Evolutionary conservation across 2,797 vertebrate genomes (phyloP).

Genomic region (Takifugu rubripes): DNA sequence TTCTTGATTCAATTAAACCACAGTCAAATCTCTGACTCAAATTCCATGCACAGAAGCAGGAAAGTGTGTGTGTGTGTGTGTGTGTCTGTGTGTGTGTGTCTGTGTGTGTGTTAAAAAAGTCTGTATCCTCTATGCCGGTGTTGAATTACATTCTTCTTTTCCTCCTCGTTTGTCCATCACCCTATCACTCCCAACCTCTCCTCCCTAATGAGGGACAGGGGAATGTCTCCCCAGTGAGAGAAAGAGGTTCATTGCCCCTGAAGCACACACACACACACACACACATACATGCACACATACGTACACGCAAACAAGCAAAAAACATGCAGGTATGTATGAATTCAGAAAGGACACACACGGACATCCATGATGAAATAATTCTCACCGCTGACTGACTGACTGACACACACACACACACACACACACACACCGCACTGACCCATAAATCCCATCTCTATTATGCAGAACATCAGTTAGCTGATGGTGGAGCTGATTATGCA

Average conservation of each 20-base stretch:
- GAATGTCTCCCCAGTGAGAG: slow-evolving; percentile 56
- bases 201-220: slow-evolving; percentile 63
- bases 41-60: slow-evolving; percentile 28
- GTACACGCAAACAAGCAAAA: slow-evolving; percentile 31
- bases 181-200: slow-evolving; percentile 44
- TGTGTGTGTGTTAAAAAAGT: too few species aligned
- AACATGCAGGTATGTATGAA: slow-evolving; percentile 23
- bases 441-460: slow-evolving; percentile 72
- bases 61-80: slow-evolving; percentile 20
- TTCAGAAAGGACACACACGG: slow-evolving; percentile 48
- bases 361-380: slow-evolving; percentile 56
- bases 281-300: slow-evolving; percentile 24
- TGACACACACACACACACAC: slow-evolving; percentile 24
- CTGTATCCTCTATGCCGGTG: slow-evolving; percentile 4
- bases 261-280: slow-evolving; percentile 44
- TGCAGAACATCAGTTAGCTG: slow-evolving; percentile 75
- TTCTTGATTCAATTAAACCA: slow-evolving; percentile 61
- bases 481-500: slow-evolving; percentile 74
- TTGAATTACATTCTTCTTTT: slow-evolving; percentile 32
- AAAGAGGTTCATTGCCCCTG: slow-evolving; percentile 57
- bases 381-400: slow-evolving; percentile 20
- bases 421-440: slow-evolving; percentile 39
- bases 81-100: slow-evolving; percentile 20
- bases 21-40: slow-evolving; percentile 46
- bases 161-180: slow-evolving; percentile 19